Evolutionary conservation across 1,140 invertebrate species (phyloP).

Genomic region (Heliconius hewitsoni): DNA sequence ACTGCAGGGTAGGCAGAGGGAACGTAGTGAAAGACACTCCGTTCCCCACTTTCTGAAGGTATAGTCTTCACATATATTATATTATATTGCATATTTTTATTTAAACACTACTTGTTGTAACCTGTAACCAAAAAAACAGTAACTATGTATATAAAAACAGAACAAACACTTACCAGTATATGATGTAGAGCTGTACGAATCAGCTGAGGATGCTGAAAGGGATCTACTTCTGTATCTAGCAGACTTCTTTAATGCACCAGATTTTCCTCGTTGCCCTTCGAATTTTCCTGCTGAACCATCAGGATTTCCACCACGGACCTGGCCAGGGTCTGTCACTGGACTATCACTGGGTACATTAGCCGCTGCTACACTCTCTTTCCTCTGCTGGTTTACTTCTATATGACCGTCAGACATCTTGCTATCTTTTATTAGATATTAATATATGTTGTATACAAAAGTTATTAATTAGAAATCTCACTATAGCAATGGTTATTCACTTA

Average conservation of each 20-base stretch:
- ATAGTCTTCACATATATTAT: too few species aligned
- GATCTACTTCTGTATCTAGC: constrained; percentile 93
- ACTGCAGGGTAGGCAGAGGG: too few species aligned
- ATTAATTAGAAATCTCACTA: constrained; percentile 14
- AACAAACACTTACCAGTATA: constrained; percentile 72
- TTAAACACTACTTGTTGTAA: not conserved
- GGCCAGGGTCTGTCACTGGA: constrained; percentile 74
- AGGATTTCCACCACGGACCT: constrained; percentile 61
- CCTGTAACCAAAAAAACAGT: not conserved
- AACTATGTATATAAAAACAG: not conserved
- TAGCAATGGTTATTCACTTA: constrained; percentile 9
- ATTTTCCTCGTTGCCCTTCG: constrained; percentile 75
- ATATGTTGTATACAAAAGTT: constrained; percentile 27
- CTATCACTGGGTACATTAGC: constrained; percentile 71
- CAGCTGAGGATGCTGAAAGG: constrained; percentile 95
- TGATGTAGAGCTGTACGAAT: constrained; percentile 92
- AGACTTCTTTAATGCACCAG: constrained; percentile 91
- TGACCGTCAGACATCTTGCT: constrained; percentile 68
- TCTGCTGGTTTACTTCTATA: constrained; percentile 57
- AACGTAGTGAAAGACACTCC: too few species aligned
- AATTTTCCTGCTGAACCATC: constrained; percentile 63
- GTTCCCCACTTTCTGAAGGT: too few species aligned
- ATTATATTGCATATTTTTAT: not conserved
- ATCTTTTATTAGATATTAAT: constrained; percentile 18
- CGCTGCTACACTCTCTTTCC: constrained; percentile 66